Evolutionary conservation across 2,797 vertebrate genomes (phyloP), one percentile per base, ranked within the genome.

Genomic region (Dendrocincla fuliginosa): DNA sequence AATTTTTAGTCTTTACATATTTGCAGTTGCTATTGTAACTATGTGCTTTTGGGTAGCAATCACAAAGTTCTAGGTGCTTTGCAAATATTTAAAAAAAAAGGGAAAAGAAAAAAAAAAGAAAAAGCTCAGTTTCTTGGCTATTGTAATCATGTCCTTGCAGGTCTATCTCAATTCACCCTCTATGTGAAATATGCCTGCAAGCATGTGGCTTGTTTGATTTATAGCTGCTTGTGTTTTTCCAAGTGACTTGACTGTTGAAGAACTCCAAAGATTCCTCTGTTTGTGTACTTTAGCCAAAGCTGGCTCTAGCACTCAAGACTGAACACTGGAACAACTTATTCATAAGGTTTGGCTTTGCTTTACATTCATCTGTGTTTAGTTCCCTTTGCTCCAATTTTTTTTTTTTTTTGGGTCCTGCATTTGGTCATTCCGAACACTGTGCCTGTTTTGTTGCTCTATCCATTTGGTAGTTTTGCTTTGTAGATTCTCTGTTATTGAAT

Each of bases 151-250:
- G 64, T 87, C 39, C 46, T 85, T 92, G 75, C 71, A 94, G 57
- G 78, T 71, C 78, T 96, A 71, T 92, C 78, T 95, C 78, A 94
- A 90, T 87, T 46, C 53, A 69, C 75, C 33, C 68, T 97, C 89
- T 94, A 32, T 89, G 84, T 87, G 87, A 89, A 96, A 89, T 94
- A 90, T 95, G 60, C 81, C 87, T 75, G 74, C 78, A 93, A 94
- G 68, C 89, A 93, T 3, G 4, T 92, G 89, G 64, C 42, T 80
- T 91, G 28, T 76, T 94, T 95, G 87, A 94, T 92, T 97, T 94
- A 95, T 90, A 91, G 74, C 77, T 88, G 23, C 64, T 69, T 93
- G 78, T 94, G 68, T 94, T 97, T 95, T 96, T 94, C 92, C 93
- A 90, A 93, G 75, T 93, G 88, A 94, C 93, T 92, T 87, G 93